phyloP scores from a whole-genome alignment of 1,140 invertebrate genomes.

The Popillia japonica region DNA sequence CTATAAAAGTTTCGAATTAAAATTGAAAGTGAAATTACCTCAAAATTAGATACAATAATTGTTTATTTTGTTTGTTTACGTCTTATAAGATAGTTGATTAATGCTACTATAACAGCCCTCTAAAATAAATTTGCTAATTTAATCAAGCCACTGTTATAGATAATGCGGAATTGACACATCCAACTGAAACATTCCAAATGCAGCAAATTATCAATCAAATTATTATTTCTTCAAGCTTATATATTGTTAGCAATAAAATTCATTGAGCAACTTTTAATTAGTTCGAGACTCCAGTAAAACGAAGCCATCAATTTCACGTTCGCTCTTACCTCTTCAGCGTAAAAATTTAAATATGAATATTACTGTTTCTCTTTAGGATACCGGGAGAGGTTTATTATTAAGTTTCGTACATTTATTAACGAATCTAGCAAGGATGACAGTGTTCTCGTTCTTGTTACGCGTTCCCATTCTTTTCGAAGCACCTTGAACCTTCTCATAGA shows the following conservation, averaged over 20 bases:
- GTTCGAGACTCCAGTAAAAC: background rate
- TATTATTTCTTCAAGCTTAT: background rate
- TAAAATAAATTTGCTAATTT: no score
- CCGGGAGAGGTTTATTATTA: background rate
- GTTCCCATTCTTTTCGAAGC: background rate
- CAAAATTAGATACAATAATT: no score
- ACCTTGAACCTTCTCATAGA: background rate
- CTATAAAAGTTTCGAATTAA: background rate
- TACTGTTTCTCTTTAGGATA: background rate
- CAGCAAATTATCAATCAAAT: background rate
- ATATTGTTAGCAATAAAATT: slow-evolving; percentile 19
- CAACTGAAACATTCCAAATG: no score
- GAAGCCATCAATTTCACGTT: background rate
- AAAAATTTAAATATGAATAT: slow-evolving; percentile 30
- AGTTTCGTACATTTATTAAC: slow-evolving; percentile 34
- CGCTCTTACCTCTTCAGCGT: background rate
- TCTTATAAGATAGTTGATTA: no score
- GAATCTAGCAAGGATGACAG: slow-evolving; percentile 14
- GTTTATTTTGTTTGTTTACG: no score
- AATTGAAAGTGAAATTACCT: background rate
- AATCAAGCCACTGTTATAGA: no score
- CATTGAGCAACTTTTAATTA: slow-evolving; percentile 20
- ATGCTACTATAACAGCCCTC: no score
- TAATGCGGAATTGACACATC: no score
- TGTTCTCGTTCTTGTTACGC: background rate